Evolutionary conservation across 2,113 vertebrate species (phyloP).

Genomic region (Spea bombifrons): DNA sequence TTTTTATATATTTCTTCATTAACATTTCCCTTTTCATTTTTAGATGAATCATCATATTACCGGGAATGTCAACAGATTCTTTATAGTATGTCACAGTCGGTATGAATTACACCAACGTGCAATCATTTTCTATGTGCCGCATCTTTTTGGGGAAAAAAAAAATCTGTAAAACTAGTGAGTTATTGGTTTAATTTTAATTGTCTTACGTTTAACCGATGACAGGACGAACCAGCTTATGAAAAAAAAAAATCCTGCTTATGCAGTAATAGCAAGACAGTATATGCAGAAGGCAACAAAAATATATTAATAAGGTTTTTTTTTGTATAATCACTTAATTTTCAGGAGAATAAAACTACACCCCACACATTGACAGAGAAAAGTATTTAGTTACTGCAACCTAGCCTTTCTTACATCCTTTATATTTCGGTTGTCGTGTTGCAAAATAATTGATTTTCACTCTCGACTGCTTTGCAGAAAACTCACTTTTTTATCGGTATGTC

Average conservation of each 20-base stretch:
- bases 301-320: conserved; percentile 6
- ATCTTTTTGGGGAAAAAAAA: not conserved
- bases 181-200: conserved; percentile 20
- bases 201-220: not conserved
- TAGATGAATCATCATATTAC: conserved; percentile 23
- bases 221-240: not conserved
- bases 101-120: conserved; percentile 5
- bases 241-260: not conserved
- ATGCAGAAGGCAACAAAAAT: not conserved
- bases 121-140: conserved; percentile 4
- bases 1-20: conserved; percentile 16
- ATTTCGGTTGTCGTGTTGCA: conserved; percentile 44
- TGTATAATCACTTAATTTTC: conserved; percentile 37
- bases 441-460: conserved; percentile 49
- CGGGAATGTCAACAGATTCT: conserved; percentile 18
- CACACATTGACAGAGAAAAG: conserved; percentile 9
- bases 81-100: conserved; percentile 20
- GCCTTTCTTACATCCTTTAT: conserved; percentile 31
- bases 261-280: not conserved
- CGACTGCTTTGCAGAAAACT: conserved; percentile 33
- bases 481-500: conserved; percentile 53
- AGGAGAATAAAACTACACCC: not conserved
- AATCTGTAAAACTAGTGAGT: conserved; percentile 10
- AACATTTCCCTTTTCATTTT: not conserved
- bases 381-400: conserved; percentile 31